Percentiles rank a stretch among this genome's conserved stretches.
Evolutionary conservation across 2,797 vertebrate species (phyloP).

Genomic region (Spizella passerina): DNA sequence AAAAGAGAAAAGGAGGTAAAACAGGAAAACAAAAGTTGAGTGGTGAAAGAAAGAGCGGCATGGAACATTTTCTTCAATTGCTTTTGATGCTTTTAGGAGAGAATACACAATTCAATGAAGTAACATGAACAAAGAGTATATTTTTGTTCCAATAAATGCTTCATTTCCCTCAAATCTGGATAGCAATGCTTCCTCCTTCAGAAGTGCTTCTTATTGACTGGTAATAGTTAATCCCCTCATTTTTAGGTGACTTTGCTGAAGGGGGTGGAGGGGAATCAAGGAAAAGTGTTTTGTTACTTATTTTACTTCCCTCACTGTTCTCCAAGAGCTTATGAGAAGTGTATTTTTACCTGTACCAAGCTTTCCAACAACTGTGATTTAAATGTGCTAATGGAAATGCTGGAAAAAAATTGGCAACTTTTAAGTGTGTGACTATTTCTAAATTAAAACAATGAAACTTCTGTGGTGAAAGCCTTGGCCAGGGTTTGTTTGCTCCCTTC

Average conservation of each 20-base stretch:
- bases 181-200: slow-evolving; percentile 56
- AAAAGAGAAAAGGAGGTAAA: slow-evolving; percentile 18
- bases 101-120: slow-evolving; percentile 47
- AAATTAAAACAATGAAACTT: slow-evolving; percentile 45
- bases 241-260: not conserved
- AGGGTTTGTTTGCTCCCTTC: not conserved
- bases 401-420: not conserved
- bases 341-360: not conserved
- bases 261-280: not conserved
- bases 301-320: not conserved
- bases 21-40: slow-evolving; percentile 12
- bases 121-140: slow-evolving; percentile 54
- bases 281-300: not conserved
- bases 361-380: not conserved
- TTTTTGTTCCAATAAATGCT: slow-evolving; percentile 65
- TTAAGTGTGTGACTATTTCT: not conserved
- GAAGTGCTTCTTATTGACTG: slow-evolving; percentile 49
- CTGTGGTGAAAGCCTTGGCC: not conserved
- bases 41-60: slow-evolving; percentile 18
- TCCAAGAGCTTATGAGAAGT: not conserved
- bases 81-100: slow-evolving; percentile 51
- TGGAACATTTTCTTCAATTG: slow-evolving; percentile 26
- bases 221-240: slow-evolving; percentile 45
- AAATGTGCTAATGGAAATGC: not conserved
- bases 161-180: slow-evolving; percentile 57